A percentile compares a stretch with the other conserved stretches of the same genome.
Conservation (phyloP, 2,888 invertebrate species). For the Epistrophella euchroma region DNA sequence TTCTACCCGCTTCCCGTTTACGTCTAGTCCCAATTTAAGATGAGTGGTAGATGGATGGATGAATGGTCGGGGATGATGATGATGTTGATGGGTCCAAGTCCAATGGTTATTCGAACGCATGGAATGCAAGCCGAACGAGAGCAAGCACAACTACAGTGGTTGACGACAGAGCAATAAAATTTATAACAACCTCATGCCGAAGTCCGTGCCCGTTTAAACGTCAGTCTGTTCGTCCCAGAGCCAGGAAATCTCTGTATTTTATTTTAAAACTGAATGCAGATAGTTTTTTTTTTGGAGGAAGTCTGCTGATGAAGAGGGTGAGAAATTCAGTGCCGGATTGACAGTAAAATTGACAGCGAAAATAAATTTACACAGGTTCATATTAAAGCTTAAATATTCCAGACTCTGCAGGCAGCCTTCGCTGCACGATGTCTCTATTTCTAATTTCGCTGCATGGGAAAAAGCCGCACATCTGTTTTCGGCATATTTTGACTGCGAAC, state of each 20-base stretch:
- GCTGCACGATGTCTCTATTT: too few relatives aligned
- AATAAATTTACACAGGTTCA: too few relatives aligned
- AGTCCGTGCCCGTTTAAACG: not conserved
- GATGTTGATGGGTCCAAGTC: conserved; percentile 48
- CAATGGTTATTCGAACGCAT: conserved; percentile 66
- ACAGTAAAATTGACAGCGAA: not conserved
- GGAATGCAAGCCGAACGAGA: conserved; percentile 58
- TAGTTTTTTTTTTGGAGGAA: not conserved
- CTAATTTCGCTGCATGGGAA: too few relatives aligned
- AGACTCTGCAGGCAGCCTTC: too few relatives aligned
- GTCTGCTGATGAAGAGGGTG: not conserved
- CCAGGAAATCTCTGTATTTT: conserved; percentile 67
- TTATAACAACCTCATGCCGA: conserved; percentile 73
- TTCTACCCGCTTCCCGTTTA: not conserved
- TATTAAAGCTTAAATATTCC: too few relatives aligned
- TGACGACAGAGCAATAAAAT: conserved; percentile 66
- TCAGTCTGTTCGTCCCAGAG: not conserved
- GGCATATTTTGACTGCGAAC: too few relatives aligned
- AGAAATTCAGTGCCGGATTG: not conserved
- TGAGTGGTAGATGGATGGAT: conserved; percentile 6
- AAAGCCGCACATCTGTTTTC: too few relatives aligned
- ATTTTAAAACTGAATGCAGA: conserved; percentile 65
- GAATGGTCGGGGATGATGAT: conserved; percentile 37
- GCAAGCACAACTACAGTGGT: conserved; percentile 27
- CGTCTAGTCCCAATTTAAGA: not conserved